A percentile compares a stretch with the other conserved stretches of the same genome.
Conservation (phyloP, 2,888 invertebrate species). For the Nomada hirtipes region DNA sequence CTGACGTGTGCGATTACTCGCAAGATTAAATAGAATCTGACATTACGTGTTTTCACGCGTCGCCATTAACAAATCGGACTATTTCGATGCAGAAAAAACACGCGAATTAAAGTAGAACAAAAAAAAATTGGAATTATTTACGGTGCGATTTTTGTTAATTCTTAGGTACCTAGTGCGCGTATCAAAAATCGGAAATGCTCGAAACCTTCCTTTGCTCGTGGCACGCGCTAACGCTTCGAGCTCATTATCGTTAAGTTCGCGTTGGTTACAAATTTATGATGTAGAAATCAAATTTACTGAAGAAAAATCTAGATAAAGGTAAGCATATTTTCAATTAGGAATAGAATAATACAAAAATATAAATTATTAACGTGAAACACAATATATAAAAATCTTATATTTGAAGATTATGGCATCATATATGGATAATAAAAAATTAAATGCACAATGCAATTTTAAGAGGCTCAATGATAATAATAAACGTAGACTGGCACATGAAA, state of each 20-base stretch:
- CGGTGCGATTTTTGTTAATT: neutral
- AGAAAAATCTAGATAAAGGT: neutral
- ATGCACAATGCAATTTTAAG: too few species aligned
- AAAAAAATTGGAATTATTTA: neutral
- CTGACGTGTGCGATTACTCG: conserved; percentile 4
- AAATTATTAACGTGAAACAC: neutral
- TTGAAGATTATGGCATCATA: neutral
- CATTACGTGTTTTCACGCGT: neutral
- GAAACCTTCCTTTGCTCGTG: neutral
- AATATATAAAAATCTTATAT: neutral
- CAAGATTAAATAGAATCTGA: conserved; percentile 26
- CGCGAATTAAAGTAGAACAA: neutral
- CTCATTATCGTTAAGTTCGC: neutral
- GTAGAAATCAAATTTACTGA: neutral
- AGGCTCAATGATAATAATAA: too few species aligned
- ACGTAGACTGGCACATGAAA: too few species aligned
- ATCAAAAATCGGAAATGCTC: neutral
- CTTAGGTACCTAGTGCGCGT: neutral
- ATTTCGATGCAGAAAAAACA: neutral
- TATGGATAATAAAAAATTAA: neutral
- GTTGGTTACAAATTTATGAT: neutral
- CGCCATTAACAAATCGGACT: neutral
- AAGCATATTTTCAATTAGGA: neutral
- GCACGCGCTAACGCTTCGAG: conserved; percentile 5
- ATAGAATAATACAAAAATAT: neutral